A percentile compares a stretch with the other conserved stretches of the same genome.
These are phyloP conservation scores for Saiga tatarica DNA, from an alignment of 2,113 vertebrate species.

Conservation along the genomic window DNA sequence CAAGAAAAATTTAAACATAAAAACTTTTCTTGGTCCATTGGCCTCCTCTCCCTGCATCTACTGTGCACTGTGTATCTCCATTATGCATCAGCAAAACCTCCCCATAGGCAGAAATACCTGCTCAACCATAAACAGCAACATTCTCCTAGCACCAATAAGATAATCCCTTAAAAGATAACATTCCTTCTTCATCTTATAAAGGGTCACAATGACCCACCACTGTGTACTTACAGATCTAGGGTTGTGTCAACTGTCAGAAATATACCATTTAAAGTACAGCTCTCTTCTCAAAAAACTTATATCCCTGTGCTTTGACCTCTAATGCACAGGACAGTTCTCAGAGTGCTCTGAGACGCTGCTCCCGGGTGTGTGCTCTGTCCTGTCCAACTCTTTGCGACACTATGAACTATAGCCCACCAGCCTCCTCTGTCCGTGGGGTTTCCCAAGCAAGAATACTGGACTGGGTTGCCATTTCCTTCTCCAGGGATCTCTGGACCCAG, in stretches of 20 bases:
- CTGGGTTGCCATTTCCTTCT: not conserved
- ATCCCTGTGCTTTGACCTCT: not conserved
- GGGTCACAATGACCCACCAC: not conserved
- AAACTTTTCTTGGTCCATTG: not conserved
- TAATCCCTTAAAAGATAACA: not conserved
- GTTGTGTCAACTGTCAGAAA: not conserved
- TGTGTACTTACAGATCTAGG: not conserved
- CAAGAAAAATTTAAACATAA: not conserved
- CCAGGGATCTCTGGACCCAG: not conserved
- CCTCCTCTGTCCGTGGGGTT: not conserved
- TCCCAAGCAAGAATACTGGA: not conserved
- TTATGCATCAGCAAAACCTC: not conserved
- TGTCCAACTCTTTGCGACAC: not conserved
- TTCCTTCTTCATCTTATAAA: not conserved
- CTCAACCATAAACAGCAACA: not conserved
- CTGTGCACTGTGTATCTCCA: not conserved
- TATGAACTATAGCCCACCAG: not conserved
- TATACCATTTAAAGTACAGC: not conserved
- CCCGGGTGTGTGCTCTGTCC: not conserved
- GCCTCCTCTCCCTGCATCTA: not conserved
- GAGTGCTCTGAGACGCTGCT: not conserved
- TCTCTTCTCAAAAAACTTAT: not conserved
- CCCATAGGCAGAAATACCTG: not conserved
- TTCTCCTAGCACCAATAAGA: not conserved
- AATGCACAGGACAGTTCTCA: not conserved